Evolutionary conservation across 1,140 invertebrate species (phyloP), one percentile per base, ranked within the genome.

Genomic region (Trichonephila clavata): DNA sequence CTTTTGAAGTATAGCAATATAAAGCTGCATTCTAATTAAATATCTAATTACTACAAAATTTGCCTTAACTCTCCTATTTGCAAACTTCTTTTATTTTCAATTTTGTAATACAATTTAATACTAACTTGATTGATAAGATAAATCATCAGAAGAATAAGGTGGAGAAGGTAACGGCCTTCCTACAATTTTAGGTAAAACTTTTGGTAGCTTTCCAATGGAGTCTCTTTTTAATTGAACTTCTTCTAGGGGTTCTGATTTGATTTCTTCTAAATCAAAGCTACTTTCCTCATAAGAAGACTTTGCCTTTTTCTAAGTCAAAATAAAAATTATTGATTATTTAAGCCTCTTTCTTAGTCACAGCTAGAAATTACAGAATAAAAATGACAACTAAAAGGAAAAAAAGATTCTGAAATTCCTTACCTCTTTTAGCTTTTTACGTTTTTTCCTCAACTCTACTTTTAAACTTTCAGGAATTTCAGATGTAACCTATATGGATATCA

Each of bases 401-500:
- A 18, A 18, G 6, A 63, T 20, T 18, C 16, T 63, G n/a, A 68
- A n/a, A 13, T 18, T 59, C 13, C 18, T 21, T 61, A 93, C 92
- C 71, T 93, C 92, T 88, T 93, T 88, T 5, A 93, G 21, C 32
- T 63, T 93, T 50, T 50, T 77, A 16, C 92, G 39, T 68, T 93
- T 93, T 59, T 88, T 93, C 65, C 84, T 93, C 24, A 93, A 18
- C 27, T 93, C 92, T 43, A 16, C 20, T 63, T 93, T 93, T 27
- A 93, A 27, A 21, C 57, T 93, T 80, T 93, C 92, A 87, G 92
- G 65, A 60, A 93, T 59, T 27, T 93, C 92, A 18, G 92, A 93
- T 50, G 43, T 61, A 21, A 88, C 71, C 92, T 93, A 63, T 13
- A 59, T 10, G 63, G n/a, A 65, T 24, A 68, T 27, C 3, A 84